phyloP scores from a whole-genome alignment of 2,113 vertebrate genomes.

The Sinocyclocheilus maitianheensis region DNA sequence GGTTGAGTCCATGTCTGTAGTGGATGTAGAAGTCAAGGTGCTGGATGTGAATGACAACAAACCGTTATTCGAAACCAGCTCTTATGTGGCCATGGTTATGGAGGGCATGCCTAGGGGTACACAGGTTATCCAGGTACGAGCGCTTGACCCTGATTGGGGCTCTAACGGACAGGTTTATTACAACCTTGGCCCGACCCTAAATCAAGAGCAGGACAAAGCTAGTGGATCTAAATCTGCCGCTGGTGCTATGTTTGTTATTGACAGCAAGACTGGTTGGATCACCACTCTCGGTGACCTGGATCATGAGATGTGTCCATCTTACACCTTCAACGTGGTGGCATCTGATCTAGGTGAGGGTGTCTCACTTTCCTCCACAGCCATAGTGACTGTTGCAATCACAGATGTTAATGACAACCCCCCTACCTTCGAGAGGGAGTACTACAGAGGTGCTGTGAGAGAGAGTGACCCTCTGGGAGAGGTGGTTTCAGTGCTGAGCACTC shows the following conservation, averaged over 20 bases:
- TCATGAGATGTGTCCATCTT: conserved; percentile 86
- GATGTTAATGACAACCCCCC: conserved; percentile 95
- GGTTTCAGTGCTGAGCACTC: conserved; percentile 88
- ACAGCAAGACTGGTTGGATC: conserved; percentile 96
- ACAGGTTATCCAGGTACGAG: conserved; percentile 88
- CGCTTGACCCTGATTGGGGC: conserved; percentile 86
- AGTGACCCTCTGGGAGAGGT: conserved; percentile 91
- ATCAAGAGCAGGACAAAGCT: conserved; percentile 70
- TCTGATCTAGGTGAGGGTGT: conserved; percentile 88
- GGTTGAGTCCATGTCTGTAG: conserved; percentile 85
- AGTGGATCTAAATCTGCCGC: conserved; percentile 36
- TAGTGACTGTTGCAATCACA: conserved; percentile 87
- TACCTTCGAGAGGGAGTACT: conserved; percentile 82
- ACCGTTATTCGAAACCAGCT: conserved; percentile 86
- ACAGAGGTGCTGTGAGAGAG: conserved; percentile 88
- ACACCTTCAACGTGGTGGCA: conserved; percentile 89
- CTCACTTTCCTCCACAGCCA: conserved; percentile 84
- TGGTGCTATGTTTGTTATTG: conserved; percentile 78
- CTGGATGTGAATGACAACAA: conserved; percentile 96
- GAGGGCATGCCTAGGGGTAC: conserved; percentile 94
- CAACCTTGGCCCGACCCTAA: conserved; percentile 75
- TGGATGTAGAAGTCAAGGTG: conserved; percentile 91
- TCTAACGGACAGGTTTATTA: conserved; percentile 95
- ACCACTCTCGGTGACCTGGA: conserved; percentile 89
- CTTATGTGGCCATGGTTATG: conserved; percentile 90